Evolutionary conservation across 2,888 invertebrate species (phyloP), one percentile per base, ranked within the genome.

Genomic region (Glaucopsyche alexis): DNA sequence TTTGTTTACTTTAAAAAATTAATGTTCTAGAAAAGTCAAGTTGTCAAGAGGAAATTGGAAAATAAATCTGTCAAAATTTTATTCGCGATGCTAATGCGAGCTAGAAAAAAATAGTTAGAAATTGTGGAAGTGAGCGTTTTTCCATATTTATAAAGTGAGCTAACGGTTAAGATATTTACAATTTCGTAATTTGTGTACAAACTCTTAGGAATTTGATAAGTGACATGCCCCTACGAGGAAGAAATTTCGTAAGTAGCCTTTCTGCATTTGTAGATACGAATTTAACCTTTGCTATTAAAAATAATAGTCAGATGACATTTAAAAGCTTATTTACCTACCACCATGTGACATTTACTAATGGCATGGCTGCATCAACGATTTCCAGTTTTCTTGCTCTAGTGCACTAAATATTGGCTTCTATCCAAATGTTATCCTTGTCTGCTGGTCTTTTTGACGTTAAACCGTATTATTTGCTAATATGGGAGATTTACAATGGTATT

Each of bases 351-450:
- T 80, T 83, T 77, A 79, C 74, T 75, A 82, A 82, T 82, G 78
- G 79, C 78, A 80, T 80, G 79, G 82, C 80, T 87, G 85, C 84
- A 84, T 81, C 79, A 81, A 86, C 87, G 85, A 87, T 85, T 86
- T 87, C 88, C 84, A 85, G 82, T 87, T 88, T 85, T 85, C 83
- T 85, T 84, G 84, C 82, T 86, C 84, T 80, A 82, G 82, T 88
- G 87, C 89, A 86, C 83, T 82, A 86, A 84, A 74, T 85, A 84
- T 89, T 93, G 92, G 92, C 91, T 81, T 76, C 71, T 77, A 76
- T 85, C 91, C 92, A 92, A 87, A 73, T 79, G 79, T 87, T 85
- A 89, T 89, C 89, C 90, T 90, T 91, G 91, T 89, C 87, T 89
- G 85, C 80, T 82, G 52, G 52, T 50, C 66, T 66, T 66, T 52